Percentiles rank a stretch among this genome's conserved stretches.
phyloP scores from a whole-genome alignment of 2,888 invertebrate genomes.

The Zhuqinia jingwanae region DNA sequence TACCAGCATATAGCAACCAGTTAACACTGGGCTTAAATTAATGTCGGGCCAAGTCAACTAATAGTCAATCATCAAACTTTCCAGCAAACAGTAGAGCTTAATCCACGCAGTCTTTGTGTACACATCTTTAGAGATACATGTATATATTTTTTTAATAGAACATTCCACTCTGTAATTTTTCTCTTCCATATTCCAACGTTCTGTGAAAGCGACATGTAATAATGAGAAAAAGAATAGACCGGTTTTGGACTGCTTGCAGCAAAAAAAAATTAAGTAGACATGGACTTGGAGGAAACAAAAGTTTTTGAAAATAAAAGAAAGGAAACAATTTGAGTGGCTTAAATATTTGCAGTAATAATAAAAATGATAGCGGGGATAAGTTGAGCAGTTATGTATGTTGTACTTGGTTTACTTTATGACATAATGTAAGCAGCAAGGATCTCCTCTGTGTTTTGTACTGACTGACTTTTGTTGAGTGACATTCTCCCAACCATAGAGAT shows the following conservation, averaged over 20 bases:
- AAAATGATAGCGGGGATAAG: constrained; percentile 1
- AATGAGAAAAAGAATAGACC: neutral
- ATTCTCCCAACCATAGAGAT: constrained; percentile 47
- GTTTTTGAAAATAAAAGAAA: neutral
- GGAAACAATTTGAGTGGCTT: constrained; percentile 23
- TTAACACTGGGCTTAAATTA: too few relatives aligned
- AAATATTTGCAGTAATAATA: constrained; percentile 23
- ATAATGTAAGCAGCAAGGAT: neutral
- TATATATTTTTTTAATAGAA: too few relatives aligned
- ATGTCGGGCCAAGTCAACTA: constrained; percentile 9
- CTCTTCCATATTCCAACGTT: too few relatives aligned
- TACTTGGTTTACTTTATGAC: constrained; percentile 7
- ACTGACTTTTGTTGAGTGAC: constrained; percentile 35
- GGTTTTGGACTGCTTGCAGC: neutral
- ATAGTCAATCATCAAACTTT: neutral
- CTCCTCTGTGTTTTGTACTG: neutral
- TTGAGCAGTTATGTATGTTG: constrained; percentile 1
- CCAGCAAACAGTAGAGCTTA: too few relatives aligned
- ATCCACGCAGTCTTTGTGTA: constrained; percentile 6
- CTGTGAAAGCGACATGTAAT: too few relatives aligned
- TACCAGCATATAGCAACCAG: too few relatives aligned
- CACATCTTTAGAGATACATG: too few relatives aligned
- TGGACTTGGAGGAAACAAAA: constrained; percentile 1
- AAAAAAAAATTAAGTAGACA: too few relatives aligned
- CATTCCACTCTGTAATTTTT: constrained; percentile 11